These are phyloP conservation scores for Tachuris rubrigastra DNA, from an alignment of 2,113 vertebrate species.

Conservation along the genomic window DNA sequence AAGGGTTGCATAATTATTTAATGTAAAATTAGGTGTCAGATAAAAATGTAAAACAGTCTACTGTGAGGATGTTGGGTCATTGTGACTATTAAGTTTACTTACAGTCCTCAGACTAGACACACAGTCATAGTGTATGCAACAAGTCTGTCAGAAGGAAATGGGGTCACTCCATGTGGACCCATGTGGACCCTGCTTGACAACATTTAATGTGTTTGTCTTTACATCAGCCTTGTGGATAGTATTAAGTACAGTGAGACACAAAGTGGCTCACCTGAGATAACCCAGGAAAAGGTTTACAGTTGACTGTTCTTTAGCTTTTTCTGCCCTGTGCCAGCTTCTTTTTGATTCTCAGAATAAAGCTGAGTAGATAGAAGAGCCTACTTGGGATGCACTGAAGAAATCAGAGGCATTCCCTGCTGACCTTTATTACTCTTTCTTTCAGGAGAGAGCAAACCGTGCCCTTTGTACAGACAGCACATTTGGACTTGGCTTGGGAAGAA, in stretches of 20 bases:
- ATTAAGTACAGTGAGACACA: neutral
- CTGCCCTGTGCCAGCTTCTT: neutral
- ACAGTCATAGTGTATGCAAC: neutral
- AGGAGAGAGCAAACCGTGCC: neutral
- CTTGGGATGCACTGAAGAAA: neutral
- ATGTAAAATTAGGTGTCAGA: neutral
- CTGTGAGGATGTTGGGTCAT: neutral
- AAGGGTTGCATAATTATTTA: neutral
- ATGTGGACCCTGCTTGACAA: neutral
- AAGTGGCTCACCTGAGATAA: neutral
- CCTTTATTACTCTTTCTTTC: neutral
- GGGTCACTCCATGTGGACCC: neutral
- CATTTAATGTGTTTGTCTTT: neutral
- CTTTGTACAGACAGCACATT: neutral
- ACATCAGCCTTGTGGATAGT: neutral
- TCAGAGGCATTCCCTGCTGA: neutral
- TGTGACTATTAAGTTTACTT: neutral
- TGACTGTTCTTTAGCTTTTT: neutral
- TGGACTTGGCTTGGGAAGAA: constrained; percentile 1
- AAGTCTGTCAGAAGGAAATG: neutral
- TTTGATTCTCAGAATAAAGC: neutral
- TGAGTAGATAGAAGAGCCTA: neutral
- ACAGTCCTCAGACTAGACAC: neutral
- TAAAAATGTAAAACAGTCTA: neutral
- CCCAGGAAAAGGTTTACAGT: neutral